Base-by-base conservation (phyloP, 2,113 vertebrate genomes). In the Haemorhous mexicanus region DNA sequence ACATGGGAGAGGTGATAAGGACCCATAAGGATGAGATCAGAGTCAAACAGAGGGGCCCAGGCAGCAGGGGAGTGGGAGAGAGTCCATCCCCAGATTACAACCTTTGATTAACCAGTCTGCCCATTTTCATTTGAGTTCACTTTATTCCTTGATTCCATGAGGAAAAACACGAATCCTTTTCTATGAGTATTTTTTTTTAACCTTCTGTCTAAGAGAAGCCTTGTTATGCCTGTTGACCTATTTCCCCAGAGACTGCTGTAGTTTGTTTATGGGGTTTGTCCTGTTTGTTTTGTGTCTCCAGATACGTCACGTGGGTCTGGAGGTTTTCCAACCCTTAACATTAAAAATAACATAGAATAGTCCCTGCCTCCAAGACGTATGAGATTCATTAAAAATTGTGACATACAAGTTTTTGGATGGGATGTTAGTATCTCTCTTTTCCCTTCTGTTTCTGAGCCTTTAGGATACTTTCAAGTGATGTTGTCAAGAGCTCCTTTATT, bases 221-320 rank as follows among this genome's bases (percentile, higher is more conserved):
- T 91, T 73, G n/a, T 79, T 91, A 67, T 0, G 69, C 70, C 50
- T 93, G 46, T 66, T 91, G 92, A 95, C 67, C 78, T 94, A 64
- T 55, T 95, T 95, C 92, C 64, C 55, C 61, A 84, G 85, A 94
- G 87, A 63, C 64, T 49, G 39, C 61, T 92, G 39, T 68, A 75
- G 90, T 95, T 97, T 97, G 84, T 94, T 95, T 95, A 86, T 88
- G 46, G 55, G 41, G 61, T 96, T 93, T 90, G 63, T 93, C 52
- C 47, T 88, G 93, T 96, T 96, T 97, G 73, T 95, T 96, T 96
- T 90, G n/a, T 77, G 72, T 92, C 96, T 94, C 85, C 79, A 94
- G 80, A 86, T 59, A 81, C 75, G 68, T 86, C 88, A 37, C 80
- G 85, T 81, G 82, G 87, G 59, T 77, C 85, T 96, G 92, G 76